Conservation (phyloP, 2,888 invertebrate species). For the Arctia plantaginis region DNA sequence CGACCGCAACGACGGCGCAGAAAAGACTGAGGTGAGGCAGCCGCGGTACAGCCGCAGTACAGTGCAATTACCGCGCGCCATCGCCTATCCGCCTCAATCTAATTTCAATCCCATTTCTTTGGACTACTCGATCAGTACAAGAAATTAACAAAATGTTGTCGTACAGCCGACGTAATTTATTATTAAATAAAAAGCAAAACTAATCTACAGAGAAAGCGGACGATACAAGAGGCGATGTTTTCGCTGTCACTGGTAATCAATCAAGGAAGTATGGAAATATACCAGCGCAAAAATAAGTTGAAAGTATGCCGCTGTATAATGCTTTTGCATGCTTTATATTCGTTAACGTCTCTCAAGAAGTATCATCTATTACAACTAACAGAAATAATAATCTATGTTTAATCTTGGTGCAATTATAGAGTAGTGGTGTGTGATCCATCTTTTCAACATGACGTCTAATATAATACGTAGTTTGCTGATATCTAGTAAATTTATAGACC, state of each 20-base stretch:
- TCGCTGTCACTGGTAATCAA: slow-evolving; percentile 63
- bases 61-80: slow-evolving; percentile 71
- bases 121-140: slow-evolving; percentile 71
- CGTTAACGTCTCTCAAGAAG: slow-evolving; percentile 47
- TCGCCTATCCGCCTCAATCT: slow-evolving; percentile 72
- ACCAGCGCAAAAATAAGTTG: slow-evolving; percentile 52
- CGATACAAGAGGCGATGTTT: slow-evolving; percentile 42
- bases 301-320: slow-evolving; percentile 44
- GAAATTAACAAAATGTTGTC: slow-evolving; percentile 75
- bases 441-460: slow-evolving; percentile 19
- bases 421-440: slow-evolving; percentile 20
- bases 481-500: not conserved
- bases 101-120: slow-evolving; percentile 79
- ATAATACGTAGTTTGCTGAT: slow-evolving; percentile 2
- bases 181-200: slow-evolving; percentile 66
- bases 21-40: slow-evolving; percentile 61
- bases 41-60: slow-evolving; percentile 57
- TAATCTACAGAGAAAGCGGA: slow-evolving; percentile 69
- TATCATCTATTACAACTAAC: slow-evolving; percentile 44
- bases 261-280: slow-evolving; percentile 63
- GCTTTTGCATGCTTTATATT: slow-evolving; percentile 57
- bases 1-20: slow-evolving; percentile 50
- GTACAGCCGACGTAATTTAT: slow-evolving; percentile 55
- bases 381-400: slow-evolving; percentile 25
- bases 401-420: slow-evolving; percentile 31